Evolutionary conservation across 2,888 invertebrate species (phyloP).

Genomic region (Trachelus stipa): DNA sequence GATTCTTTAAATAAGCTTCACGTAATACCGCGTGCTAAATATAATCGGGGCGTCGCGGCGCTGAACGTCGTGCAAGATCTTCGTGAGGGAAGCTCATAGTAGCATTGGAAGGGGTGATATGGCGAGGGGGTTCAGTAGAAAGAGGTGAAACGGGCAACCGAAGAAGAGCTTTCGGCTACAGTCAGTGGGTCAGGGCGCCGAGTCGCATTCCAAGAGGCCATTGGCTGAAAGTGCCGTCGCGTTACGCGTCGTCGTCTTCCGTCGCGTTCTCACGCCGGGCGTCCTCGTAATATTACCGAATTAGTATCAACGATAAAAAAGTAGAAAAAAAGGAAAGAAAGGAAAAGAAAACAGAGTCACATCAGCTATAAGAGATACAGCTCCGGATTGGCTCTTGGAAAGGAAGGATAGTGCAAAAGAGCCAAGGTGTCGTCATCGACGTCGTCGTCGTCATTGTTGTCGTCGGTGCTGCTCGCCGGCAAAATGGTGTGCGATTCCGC

Average conservation of each 20-base stretch:
- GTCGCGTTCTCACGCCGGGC: constrained; percentile 1
- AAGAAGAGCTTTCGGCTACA: constrained; percentile 58
- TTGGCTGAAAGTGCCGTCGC: constrained; percentile 33
- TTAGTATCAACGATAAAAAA: background rate
- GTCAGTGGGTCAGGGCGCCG: constrained; percentile 66
- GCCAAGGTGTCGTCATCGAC: background rate
- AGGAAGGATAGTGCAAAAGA: background rate
- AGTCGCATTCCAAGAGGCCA: constrained; percentile 60
- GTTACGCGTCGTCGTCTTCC: background rate
- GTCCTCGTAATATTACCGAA: background rate
- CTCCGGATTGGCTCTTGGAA: background rate
- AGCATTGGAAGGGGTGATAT: constrained; percentile 20
- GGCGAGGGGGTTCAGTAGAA: constrained; percentile 22
- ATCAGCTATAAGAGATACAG: background rate
- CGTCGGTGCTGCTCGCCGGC: background rate
- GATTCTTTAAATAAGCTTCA: constrained; percentile 63
- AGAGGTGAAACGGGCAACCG: constrained; percentile 34
- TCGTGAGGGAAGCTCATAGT: constrained; percentile 18
- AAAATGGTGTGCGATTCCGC: constrained; percentile 63
- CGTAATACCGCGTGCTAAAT: constrained; percentile 60
- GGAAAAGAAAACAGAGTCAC: background rate
- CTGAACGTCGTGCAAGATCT: constrained; percentile 20
- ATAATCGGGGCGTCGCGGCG: constrained; percentile 49
- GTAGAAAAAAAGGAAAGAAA: background rate
- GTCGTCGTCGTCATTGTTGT: background rate